Evolutionary conservation across 2,888 invertebrate genomes (phyloP), one percentile per base, ranked within the genome.

Genomic region (Pimpla rufipes): DNA sequence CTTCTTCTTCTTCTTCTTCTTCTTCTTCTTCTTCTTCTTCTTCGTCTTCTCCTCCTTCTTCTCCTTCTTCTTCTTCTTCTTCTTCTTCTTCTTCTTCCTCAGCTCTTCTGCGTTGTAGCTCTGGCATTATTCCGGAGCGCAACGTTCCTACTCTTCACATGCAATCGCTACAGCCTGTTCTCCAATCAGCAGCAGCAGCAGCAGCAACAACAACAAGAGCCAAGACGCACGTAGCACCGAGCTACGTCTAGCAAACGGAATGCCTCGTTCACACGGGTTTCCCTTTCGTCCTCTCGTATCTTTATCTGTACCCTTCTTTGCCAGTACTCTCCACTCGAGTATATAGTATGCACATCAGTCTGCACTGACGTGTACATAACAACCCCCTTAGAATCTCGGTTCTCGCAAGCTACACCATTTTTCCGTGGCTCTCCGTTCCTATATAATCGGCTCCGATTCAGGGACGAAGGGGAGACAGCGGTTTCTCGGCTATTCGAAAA

Each of bases 261-360:
- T 76, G 71, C 59, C 47, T 50, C 62, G 77, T 79, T 79, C 83
- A 83, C 83, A 77, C 79, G 76, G 83, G 75, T 83, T 79, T 83
- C 79, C 79, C 71, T 76, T 79, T 79, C 83, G 76, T 71, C 64
- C 18, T 68, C 68, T 78, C 40, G 29, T 76, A 66, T 42, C 55
- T 68, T 68, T 74, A 74, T 64, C 29, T 16, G 18, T 66, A 73
- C 47, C 23, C 55, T 21, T 23, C 11, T 11, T 55, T 23, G 21
- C 23, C 55, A 23, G 13, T 55, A 55, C 23, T 11, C 23, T 3
- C 29, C 29, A 5, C 23, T 23, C 23, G 23, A 23, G 13, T 11
- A 67, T 57, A 45, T 16, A 78, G 21, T 66, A 35, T 45, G 23
- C 18, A 57, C 59, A 37, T 59, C 59, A 35, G 37, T 37, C 59